phyloP scores from a whole-genome alignment of 2,797 vertebrate species.

The Eutrigla gurnardus region DNA sequence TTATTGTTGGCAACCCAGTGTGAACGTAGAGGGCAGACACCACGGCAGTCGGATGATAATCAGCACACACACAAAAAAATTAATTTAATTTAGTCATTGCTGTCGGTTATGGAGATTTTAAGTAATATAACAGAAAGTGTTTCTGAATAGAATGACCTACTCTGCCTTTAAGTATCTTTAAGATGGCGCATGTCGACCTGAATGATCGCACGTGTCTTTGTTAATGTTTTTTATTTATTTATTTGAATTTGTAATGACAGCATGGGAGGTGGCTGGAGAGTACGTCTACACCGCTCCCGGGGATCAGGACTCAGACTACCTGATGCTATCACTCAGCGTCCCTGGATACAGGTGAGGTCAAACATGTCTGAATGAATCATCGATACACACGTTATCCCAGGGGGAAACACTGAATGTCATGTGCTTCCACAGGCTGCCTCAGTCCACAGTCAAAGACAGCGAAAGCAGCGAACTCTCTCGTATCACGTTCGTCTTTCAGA shows the following conservation, averaged over 20 bases:
- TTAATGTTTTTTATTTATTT: background rate
- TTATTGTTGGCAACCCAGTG: background rate
- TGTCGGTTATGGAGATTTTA: no score
- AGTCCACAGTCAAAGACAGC: conserved; percentile 75
- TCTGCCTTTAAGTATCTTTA: background rate
- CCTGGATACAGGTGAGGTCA: conserved; percentile 91
- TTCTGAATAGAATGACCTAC: no score
- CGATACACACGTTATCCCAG: background rate
- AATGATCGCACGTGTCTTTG: background rate
- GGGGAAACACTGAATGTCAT: background rate
- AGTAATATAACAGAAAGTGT: no score
- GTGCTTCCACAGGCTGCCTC: conserved; percentile 82
- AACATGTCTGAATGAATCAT: background rate
- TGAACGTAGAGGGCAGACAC: background rate
- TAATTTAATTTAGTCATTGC: no score
- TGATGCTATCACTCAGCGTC: conserved; percentile 90
- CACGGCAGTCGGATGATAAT: background rate
- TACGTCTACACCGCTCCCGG: conserved; percentile 92
- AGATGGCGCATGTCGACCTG: background rate
- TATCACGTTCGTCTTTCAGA: conserved; percentile 96
- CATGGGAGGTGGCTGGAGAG: conserved; percentile 96
- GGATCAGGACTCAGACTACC: conserved; percentile 90
- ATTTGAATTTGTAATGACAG: conserved; percentile 74
- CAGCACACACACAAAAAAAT: background rate
- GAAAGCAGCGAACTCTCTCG: conserved; percentile 87